These are phyloP conservation scores for Microplitis demolitor DNA, from an alignment of 1,140 invertebrate genomes.

Conservation along the genomic window DNA sequence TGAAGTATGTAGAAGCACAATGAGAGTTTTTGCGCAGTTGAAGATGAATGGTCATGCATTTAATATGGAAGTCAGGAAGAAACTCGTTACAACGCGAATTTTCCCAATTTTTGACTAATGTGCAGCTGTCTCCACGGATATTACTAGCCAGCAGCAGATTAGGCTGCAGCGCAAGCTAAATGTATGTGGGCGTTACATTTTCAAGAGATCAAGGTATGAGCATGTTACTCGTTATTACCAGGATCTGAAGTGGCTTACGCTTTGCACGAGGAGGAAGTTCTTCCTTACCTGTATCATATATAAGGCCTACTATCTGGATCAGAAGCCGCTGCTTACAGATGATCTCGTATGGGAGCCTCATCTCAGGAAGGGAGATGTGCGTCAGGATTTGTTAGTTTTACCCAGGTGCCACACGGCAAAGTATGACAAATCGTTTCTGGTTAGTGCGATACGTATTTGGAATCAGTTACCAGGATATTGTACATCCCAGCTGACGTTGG, in stretches of 20 bases:
- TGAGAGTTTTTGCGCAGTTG: too few relatives aligned
- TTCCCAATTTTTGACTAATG: conserved; percentile 10
- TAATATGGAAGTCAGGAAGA: too few relatives aligned
- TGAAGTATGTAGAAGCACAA: too few relatives aligned
- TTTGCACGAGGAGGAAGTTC: neutral
- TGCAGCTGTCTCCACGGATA: neutral
- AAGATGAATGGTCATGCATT: too few relatives aligned
- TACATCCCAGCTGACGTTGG: neutral
- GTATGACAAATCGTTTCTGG: neutral
- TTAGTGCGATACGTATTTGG: neutral
- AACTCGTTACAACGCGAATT: neutral
- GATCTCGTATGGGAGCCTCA: neutral
- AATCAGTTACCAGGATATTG: neutral
- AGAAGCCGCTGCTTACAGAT: neutral
- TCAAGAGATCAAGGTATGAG: neutral
- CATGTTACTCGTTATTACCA: neutral
- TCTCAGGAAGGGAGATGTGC: neutral
- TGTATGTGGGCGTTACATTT: neutral
- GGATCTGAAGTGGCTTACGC: neutral
- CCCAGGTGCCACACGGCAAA: neutral
- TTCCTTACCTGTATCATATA: neutral
- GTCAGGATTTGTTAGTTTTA: neutral
- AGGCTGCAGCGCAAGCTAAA: neutral
- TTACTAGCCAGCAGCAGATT: neutral
- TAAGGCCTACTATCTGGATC: neutral